phyloP scores from a whole-genome alignment of 2,888 invertebrate species.

The Deilephila porcellus region DNA sequence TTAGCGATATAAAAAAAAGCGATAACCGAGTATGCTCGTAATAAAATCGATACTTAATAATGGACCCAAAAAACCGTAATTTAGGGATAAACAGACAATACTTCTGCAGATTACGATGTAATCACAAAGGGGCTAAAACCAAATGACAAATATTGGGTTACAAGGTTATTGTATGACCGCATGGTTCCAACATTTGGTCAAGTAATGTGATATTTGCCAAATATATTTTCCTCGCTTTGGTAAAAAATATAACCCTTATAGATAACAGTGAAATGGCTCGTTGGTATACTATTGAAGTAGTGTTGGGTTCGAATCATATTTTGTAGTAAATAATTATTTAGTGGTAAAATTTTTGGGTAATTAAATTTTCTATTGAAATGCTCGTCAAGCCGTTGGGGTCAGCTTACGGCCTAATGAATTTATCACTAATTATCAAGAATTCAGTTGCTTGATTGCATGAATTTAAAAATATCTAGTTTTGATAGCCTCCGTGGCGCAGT shows the following conservation, averaged over 20 bases:
- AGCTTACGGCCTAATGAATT: too few relatives aligned
- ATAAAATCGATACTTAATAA: neutral
- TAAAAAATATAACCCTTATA: neutral
- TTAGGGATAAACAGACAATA: slow-evolving; percentile 2
- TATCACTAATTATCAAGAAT: too few relatives aligned
- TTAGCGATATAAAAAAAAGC: too few relatives aligned
- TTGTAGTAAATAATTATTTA: too few relatives aligned
- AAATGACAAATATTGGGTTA: slow-evolving; percentile 22
- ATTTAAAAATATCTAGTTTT: too few relatives aligned
- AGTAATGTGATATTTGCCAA: slow-evolving; percentile 15
- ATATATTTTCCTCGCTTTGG: neutral
- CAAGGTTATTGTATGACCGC: slow-evolving; percentile 12
- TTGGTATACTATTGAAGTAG: too few relatives aligned
- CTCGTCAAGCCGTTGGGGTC: too few relatives aligned
- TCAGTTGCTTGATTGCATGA: too few relatives aligned
- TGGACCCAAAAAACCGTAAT: neutral
- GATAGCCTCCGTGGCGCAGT: too few relatives aligned
- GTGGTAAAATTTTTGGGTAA: too few relatives aligned
- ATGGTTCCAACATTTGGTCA: slow-evolving; percentile 25
- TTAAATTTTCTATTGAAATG: too few relatives aligned
- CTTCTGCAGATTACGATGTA: neutral
- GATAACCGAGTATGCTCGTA: neutral
- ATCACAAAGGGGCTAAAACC: neutral
- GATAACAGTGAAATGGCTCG: neutral
- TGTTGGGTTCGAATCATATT: too few relatives aligned